Conservation (phyloP, 2,113 vertebrate species). For the Pseudorhombus dupliciocellatus region DNA sequence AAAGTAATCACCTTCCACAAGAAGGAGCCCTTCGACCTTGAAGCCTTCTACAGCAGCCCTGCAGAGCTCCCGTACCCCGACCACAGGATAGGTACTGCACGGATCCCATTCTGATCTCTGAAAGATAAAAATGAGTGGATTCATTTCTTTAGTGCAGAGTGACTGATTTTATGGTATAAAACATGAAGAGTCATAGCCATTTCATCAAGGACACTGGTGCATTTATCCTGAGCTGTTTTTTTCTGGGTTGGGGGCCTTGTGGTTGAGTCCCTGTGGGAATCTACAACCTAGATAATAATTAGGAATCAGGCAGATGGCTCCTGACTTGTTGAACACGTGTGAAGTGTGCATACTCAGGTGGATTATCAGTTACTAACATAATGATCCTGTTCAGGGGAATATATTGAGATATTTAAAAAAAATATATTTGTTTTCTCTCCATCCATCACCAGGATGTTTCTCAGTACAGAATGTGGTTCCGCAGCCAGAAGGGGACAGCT, state of each 20-base stretch:
- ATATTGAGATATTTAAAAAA: constrained; percentile 4
- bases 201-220: neutral
- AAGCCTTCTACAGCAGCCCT: constrained; percentile 91
- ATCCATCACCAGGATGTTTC: constrained; percentile 84
- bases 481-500: constrained; percentile 90
- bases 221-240: neutral
- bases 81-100: constrained; percentile 88
- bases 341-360: constrained; percentile 4
- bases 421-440: neutral
- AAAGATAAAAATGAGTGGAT: neutral
- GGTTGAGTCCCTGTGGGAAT: constrained; percentile 14
- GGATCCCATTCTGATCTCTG: constrained; percentile 7
- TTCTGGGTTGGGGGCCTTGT: constrained; percentile 3
- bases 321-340: neutral
- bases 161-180: neutral
- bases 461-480: constrained; percentile 91
- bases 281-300: constrained; percentile 39
- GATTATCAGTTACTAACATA: constrained; percentile 6
- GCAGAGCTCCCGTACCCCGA: constrained; percentile 93
- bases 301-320: constrained; percentile 31
- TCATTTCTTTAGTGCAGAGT: neutral
- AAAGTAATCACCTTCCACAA: constrained; percentile 98
- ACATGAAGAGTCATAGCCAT: neutral
- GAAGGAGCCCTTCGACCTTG: constrained; percentile 94
- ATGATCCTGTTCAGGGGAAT: constrained; percentile 10